Base-by-base conservation (phyloP, 2,113 vertebrate genomes). In the Oreochromis tanganicae region DNA sequence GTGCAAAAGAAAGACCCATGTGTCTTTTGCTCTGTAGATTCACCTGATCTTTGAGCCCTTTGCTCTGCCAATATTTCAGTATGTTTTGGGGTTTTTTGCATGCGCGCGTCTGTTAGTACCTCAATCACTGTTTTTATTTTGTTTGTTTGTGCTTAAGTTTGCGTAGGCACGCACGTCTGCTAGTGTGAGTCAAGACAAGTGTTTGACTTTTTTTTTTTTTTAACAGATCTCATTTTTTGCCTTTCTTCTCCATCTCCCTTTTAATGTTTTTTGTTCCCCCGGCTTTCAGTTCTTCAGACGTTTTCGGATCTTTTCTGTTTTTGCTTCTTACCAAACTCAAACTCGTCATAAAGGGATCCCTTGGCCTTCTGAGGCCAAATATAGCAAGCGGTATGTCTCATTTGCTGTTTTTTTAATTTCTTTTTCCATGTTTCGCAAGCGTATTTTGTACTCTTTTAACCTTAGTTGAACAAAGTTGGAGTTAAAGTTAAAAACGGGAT, bases 41-140 rank as follows among this genome's bases (percentile, higher is more conserved):
- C 93, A 92, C 93, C 94, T 92, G 90, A 93, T 94, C 94, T 92
- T 88, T 88, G 61, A 92, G 91, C 92, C 85, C 83, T 93, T 89
- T 92, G 78, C 91, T 85, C 80, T 89, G 86, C 90, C 87, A 88
- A 55, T 87, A 87, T 81, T 57, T 89, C 79, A 41, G 85, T 85
- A 55, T 82, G 82, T 55, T 79, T 68, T 89, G 5, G 21, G 1
- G 0, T 0, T 1, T 4, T 48, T 48, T 46, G 21, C 16, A 17
- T 1, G 0, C 27, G 19, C 7, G 3, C 3, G 4, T 48, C 75
- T 68, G 48, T 85, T 48, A 68, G 55, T 63, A 73, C 88, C 86
- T 91, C 90, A 86, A 54, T 89, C 81, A 56, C 48, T 85, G 84
- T 91, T 91, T 92, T 90, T 89, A 56, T 89, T 88, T 88, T 90